Conservation (phyloP, 2,113 vertebrate genomes). For the Callospermophilus lateralis region DNA sequence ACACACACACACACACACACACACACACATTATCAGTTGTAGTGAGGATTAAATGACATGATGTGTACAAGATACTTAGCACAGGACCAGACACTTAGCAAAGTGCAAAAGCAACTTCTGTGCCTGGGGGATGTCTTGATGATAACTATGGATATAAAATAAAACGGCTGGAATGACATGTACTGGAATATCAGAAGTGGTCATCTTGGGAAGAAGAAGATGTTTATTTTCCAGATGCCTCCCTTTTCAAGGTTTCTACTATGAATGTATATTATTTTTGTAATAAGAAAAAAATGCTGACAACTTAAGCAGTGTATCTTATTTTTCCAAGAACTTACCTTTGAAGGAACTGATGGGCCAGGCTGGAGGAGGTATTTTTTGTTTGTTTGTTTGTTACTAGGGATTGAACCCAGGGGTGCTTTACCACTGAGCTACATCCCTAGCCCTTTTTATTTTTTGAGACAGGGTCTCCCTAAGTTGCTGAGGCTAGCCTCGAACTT, state of each 20-base stretch:
- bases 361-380: too few species aligned
- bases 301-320: neutral
- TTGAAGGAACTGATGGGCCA: neutral
- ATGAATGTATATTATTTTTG: neutral
- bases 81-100: neutral
- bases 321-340: neutral
- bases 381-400: too few species aligned
- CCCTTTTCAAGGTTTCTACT: neutral
- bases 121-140: neutral
- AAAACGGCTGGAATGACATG: neutral
- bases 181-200: neutral
- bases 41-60: neutral
- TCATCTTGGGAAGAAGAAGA: neutral
- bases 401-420: too few species aligned
- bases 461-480: too few species aligned
- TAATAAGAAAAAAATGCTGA: neutral
- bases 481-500: too few species aligned
- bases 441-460: too few species aligned
- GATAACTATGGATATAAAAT: neutral
- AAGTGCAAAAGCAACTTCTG: neutral
- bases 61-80: neutral
- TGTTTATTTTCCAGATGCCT: conserved; percentile 49
- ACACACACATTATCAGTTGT: neutral
- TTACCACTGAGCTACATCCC: too few species aligned
- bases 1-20: neutral